Conservation (phyloP, 2,888 invertebrate species). For the Oligia strigilis region DNA sequence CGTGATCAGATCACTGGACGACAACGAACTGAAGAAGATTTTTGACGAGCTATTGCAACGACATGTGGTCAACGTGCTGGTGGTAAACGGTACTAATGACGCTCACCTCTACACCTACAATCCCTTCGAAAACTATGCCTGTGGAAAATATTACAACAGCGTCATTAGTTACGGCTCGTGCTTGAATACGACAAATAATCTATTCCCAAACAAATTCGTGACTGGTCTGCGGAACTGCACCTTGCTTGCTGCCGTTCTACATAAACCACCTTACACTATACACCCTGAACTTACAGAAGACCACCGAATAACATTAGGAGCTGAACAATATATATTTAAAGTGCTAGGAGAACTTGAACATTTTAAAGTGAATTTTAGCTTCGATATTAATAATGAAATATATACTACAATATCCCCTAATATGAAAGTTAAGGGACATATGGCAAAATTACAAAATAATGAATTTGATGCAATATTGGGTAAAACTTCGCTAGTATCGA, state of each 20-base stretch:
- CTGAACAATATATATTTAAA: slow-evolving; percentile 54
- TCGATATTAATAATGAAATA: neutral
- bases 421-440: slow-evolving; percentile 38
- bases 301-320: slow-evolving; percentile 35
- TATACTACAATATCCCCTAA: slow-evolving; percentile 27
- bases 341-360: slow-evolving; percentile 54
- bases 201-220: slow-evolving; percentile 71
- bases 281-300: slow-evolving; percentile 37
- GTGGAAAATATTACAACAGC: slow-evolving; percentile 75
- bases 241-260: slow-evolving; percentile 66
- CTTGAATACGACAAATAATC: slow-evolving; percentile 44
- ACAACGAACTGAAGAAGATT: slow-evolving; percentile 60
- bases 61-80: slow-evolving; percentile 71
- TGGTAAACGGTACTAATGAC: slow-evolving; percentile 70
- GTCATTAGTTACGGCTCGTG: slow-evolving; percentile 76
- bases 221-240: slow-evolving; percentile 76
- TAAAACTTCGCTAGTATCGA: slow-evolving; percentile 17
- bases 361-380: slow-evolving; percentile 51
- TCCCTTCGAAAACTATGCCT: slow-evolving; percentile 70
- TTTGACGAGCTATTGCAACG: slow-evolving; percentile 72
- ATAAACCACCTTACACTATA: slow-evolving; percentile 52
- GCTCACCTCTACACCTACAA: slow-evolving; percentile 77
- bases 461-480: slow-evolving; percentile 53
- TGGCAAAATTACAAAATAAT: slow-evolving; percentile 45
- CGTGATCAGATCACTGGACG: slow-evolving; percentile 63